phyloP scores from a whole-genome alignment of 2,888 invertebrate species.

The Dicyrtoma fusca region DNA sequence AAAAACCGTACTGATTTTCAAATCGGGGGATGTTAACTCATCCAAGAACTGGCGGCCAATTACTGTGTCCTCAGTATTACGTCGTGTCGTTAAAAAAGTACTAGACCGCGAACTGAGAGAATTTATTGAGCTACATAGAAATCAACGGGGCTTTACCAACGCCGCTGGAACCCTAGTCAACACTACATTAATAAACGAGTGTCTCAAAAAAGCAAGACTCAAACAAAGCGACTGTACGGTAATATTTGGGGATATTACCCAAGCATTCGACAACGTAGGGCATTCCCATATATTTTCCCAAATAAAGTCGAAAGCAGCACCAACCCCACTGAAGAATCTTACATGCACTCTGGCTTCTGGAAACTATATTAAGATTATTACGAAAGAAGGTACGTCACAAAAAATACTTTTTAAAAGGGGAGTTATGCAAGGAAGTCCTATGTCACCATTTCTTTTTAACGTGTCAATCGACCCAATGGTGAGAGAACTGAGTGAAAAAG shows the following conservation, averaged over 20 bases:
- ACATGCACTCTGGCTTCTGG: neutral
- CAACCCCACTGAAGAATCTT: neutral
- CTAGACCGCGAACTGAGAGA: neutral
- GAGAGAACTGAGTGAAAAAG: neutral
- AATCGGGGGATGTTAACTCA: too few relatives aligned
- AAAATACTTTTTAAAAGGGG: neutral
- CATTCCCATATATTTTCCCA: neutral
- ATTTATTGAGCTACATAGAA: too few relatives aligned
- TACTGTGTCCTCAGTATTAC: too few relatives aligned
- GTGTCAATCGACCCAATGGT: too few relatives aligned
- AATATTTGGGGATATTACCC: neutral
- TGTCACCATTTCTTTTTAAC: neutral
- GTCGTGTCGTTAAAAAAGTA: neutral
- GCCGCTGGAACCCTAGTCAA: too few relatives aligned
- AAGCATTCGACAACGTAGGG: constrained; percentile 1
- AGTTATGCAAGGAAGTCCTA: too few relatives aligned
- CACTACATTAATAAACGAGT: too few relatives aligned
- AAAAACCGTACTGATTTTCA: too few relatives aligned
- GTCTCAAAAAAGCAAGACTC: too few relatives aligned
- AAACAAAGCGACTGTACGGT: neutral
- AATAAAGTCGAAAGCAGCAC: neutral
- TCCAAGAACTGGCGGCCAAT: too few relatives aligned
- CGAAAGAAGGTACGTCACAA: neutral
- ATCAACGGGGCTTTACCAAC: too few relatives aligned
- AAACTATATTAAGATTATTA: neutral